Conservation (phyloP, 2,797 vertebrate genomes). For the Semotilus atromaculatus region DNA sequence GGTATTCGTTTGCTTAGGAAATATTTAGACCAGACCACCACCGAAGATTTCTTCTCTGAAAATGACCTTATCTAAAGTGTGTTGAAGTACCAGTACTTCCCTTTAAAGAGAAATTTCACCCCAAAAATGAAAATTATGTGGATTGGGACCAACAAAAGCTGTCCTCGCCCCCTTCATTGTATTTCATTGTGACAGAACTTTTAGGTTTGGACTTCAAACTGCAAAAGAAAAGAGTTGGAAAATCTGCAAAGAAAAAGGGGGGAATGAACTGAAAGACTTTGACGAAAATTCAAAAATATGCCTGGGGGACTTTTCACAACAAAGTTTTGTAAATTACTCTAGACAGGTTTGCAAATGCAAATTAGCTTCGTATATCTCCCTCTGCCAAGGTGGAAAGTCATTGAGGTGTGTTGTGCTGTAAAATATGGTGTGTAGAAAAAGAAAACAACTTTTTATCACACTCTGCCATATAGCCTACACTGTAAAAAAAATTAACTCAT, state of each 20-base stretch:
- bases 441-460: conserved; percentile 44
- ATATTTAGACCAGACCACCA: conserved; percentile 38
- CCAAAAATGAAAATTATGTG: conserved; percentile 6
- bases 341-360: not conserved
- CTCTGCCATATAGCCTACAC: conserved; percentile 26
- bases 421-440: conserved; percentile 12
- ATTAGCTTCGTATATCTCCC: conserved; percentile 10
- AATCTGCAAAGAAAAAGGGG: not conserved
- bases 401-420: conserved; percentile 40
- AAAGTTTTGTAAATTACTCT: not conserved
- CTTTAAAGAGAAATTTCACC: conserved; percentile 10
- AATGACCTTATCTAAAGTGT: not conserved
- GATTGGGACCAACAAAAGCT: not conserved
- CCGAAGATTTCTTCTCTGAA: not conserved
- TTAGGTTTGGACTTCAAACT: not conserved
- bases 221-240: not conserved
- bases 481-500: too few species aligned
- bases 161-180: not conserved
- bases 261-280: not conserved
- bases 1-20: not conserved
- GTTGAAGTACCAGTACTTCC: not conserved
- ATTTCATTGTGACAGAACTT: not conserved
- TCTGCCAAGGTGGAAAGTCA: conserved; percentile 19
- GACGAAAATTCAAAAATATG: not conserved
- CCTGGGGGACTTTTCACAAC: not conserved